Evolutionary conservation across 2,888 invertebrate genomes (phyloP).

Genomic region (Parnassius smintheus): DNA sequence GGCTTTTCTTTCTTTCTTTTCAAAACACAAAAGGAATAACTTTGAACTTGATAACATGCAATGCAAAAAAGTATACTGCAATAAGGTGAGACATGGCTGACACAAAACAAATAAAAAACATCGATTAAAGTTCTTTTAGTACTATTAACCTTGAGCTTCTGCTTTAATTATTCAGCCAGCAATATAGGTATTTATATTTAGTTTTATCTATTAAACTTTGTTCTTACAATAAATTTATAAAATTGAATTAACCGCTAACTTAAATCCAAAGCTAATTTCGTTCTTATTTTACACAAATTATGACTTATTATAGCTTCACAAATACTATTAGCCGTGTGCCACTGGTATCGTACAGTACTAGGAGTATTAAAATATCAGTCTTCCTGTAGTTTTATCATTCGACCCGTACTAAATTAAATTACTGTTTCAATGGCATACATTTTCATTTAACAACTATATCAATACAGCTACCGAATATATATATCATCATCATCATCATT

Average conservation of each 20-base stretch:
- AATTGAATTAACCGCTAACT: neutral
- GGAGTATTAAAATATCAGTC: slow-evolving; percentile 21
- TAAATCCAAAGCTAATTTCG: neutral
- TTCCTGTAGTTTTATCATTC: slow-evolving; percentile 27
- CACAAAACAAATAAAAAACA: too few species aligned
- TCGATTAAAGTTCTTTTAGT: too few species aligned
- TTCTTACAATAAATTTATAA: neutral
- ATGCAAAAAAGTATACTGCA: too few species aligned
- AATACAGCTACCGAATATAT: too few species aligned
- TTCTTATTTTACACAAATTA: neutral
- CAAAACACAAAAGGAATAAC: too few species aligned
- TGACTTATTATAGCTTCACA: neutral
- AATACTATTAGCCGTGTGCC: neutral
- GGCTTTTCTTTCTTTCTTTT: too few species aligned
- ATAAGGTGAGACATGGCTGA: too few species aligned
- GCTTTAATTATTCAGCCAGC: too few species aligned
- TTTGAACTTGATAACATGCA: too few species aligned
- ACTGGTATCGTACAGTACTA: neutral
- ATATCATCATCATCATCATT: too few species aligned
- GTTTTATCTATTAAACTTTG: slow-evolving; percentile 6
- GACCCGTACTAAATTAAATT: slow-evolving; percentile 18
- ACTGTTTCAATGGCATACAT: slow-evolving; percentile 16
- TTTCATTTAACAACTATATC: slow-evolving; percentile 3
- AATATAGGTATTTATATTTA: neutral
- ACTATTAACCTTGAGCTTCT: too few species aligned